A percentile compares a stretch with the other conserved stretches of the same genome.
These are phyloP conservation scores for Akabosia matsudoensis DNA, from an alignment of 1,140 invertebrate genomes.

Conservation along the genomic window DNA sequence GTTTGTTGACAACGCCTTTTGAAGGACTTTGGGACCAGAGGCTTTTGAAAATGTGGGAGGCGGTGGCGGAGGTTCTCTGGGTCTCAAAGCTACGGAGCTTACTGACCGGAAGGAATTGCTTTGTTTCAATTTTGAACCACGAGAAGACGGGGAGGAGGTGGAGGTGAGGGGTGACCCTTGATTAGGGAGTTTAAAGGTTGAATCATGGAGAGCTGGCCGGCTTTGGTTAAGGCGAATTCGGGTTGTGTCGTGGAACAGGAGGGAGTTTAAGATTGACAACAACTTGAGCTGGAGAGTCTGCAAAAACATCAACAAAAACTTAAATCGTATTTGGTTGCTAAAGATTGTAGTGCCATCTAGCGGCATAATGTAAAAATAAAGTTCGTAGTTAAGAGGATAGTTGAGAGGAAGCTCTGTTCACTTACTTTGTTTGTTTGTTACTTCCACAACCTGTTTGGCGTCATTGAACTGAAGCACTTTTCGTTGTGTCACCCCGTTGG, in stretches of 20 bases:
- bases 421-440: no score
- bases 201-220: slow-evolving; percentile 40
- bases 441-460: no score
- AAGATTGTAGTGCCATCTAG: no score
- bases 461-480: no score
- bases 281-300: not conserved
- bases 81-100: slow-evolving; percentile 44
- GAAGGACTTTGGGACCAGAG: not conserved
- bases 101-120: slow-evolving; percentile 35
- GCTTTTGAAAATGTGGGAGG: slow-evolving; percentile 47
- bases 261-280: slow-evolving; percentile 42
- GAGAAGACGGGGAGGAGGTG: not conserved
- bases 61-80: slow-evolving; percentile 52
- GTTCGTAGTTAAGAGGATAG: no score
- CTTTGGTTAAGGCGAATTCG: slow-evolving; percentile 45
- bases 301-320: no score
- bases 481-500: no score
- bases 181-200: slow-evolving; percentile 17
- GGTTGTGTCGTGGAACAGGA: slow-evolving; percentile 46
- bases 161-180: not conserved
- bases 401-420: no score
- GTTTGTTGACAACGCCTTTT: not conserved
- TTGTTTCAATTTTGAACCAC: slow-evolving; percentile 29
- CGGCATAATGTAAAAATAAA: no score
- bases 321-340: no score